Percentiles rank a stretch among this genome's conserved stretches.
phyloP scores from a whole-genome alignment of 2,113 vertebrate genomes.

The Speoplatyrhinus poulsoni region DNA sequence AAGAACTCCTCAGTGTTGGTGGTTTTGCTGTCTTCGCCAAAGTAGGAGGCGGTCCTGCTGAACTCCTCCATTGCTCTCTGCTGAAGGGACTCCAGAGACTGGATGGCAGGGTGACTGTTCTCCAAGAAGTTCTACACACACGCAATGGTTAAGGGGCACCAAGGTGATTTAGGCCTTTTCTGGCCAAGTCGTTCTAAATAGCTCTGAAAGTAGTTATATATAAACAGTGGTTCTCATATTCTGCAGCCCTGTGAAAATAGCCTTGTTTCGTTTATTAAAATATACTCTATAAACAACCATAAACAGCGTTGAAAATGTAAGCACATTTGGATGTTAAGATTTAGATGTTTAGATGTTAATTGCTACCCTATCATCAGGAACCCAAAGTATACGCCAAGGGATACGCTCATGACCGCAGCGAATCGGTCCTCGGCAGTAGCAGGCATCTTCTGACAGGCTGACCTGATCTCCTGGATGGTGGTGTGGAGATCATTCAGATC shows the following conservation, averaged over 20 bases:
- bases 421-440: conserved; percentile 88
- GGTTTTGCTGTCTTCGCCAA: conserved; percentile 89
- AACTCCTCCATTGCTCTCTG: conserved; percentile 91
- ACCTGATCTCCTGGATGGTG: conserved; percentile 89
- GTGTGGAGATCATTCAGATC: conserved; percentile 90
- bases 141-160: conserved; percentile 72
- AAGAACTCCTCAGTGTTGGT: conserved; percentile 94
- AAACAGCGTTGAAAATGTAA: too few relatives aligned
- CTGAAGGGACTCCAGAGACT: conserved; percentile 89
- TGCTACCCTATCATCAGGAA: too few relatives aligned
- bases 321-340: too few relatives aligned
- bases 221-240: too few relatives aligned
- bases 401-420: conserved; percentile 91
- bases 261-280: too few relatives aligned
- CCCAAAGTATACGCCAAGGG: conserved; percentile 61
- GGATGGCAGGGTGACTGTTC: conserved; percentile 86
- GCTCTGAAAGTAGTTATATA: too few relatives aligned
- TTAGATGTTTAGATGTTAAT: too few relatives aligned
- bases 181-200: neutral
- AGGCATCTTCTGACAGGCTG: conserved; percentile 87
- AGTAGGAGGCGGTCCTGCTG: conserved; percentile 87
- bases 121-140: conserved; percentile 88
- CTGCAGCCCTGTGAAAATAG: too few relatives aligned
- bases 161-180: neutral
- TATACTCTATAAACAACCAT: too few relatives aligned